Percentiles rank a stretch among this genome's conserved stretches.
Conservation (phyloP, 2,113 vertebrate species). For the Eptesicus fuscus region DNA sequence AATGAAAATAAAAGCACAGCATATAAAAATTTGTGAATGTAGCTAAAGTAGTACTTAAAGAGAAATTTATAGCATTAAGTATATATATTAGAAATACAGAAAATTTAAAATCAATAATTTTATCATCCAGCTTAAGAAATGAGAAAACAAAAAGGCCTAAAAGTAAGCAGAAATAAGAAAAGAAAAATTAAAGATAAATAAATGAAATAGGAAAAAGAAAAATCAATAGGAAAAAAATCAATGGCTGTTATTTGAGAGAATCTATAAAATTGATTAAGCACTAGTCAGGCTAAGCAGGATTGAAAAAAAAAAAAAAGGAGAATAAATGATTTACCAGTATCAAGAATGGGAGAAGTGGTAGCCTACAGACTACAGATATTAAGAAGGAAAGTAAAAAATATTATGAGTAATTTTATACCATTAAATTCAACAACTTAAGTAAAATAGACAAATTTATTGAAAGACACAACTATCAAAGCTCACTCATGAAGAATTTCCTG, state of each 20-base stretch:
- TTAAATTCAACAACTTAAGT: background rate
- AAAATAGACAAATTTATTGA: background rate
- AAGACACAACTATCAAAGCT: background rate
- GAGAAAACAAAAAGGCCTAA: background rate
- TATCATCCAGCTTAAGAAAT: background rate
- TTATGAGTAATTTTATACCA: background rate
- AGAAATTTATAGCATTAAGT: background rate
- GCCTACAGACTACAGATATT: background rate
- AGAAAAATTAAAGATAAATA: constrained; percentile 4
- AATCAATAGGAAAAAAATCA: constrained; percentile 7
- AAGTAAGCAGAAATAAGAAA: constrained; percentile 21
- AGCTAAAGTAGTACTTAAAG: background rate
- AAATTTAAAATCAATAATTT: background rate
- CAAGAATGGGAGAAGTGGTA: background rate
- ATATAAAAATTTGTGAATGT: background rate
- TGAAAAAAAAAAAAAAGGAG: background rate
- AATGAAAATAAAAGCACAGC: background rate
- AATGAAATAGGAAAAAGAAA: background rate
- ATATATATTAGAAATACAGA: background rate
- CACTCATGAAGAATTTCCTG: background rate
- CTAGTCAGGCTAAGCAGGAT: background rate
- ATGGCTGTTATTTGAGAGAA: background rate
- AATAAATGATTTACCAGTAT: background rate
- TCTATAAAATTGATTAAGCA: background rate
- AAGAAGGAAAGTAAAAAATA: background rate